Percentiles rank a stretch among this genome's conserved stretches.
phyloP scores from a whole-genome alignment of 2,113 vertebrate species.

The Eublepharis macularius region DNA sequence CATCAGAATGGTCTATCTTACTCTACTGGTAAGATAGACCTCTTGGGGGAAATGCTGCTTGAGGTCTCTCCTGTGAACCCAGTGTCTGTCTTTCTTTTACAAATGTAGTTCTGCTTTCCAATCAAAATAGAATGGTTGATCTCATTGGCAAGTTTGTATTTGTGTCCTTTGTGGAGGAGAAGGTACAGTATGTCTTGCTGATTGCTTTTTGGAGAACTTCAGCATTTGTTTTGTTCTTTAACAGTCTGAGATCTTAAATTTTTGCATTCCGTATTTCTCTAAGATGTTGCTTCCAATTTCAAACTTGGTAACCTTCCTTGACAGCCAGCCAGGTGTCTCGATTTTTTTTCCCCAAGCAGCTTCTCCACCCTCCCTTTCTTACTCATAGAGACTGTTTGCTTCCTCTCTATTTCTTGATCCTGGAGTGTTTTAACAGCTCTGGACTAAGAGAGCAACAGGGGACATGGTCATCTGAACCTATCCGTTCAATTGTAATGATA shows the following conservation, averaged over 20 bases:
- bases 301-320: neutral
- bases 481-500: slow-evolving; percentile 18
- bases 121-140: neutral
- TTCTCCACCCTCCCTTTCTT: neutral
- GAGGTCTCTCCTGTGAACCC: neutral
- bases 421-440: fast-evolving
- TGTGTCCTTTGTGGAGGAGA: neutral
- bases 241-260: neutral
- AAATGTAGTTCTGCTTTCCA: fast-evolving
- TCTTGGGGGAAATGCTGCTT: neutral
- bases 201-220: neutral
- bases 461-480: neutral
- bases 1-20: slow-evolving; percentile 60
- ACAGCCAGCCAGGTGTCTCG: neutral
- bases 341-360: slow-evolving; percentile 2
- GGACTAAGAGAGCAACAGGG: neutral
- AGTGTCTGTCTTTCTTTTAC: neutral
- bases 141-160: neutral
- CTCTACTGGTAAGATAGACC: slow-evolving; percentile 55
- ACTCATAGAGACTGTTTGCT: neutral
- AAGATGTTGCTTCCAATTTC: slow-evolving; percentile 11
- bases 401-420: neutral
- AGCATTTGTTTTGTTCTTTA: fast-evolving
- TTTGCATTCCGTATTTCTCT: slow-evolving; percentile 30
- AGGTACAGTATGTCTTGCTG: too few species aligned